Conservation (phyloP, 2,113 vertebrate genomes). For the Odontesthes bonariensis region DNA sequence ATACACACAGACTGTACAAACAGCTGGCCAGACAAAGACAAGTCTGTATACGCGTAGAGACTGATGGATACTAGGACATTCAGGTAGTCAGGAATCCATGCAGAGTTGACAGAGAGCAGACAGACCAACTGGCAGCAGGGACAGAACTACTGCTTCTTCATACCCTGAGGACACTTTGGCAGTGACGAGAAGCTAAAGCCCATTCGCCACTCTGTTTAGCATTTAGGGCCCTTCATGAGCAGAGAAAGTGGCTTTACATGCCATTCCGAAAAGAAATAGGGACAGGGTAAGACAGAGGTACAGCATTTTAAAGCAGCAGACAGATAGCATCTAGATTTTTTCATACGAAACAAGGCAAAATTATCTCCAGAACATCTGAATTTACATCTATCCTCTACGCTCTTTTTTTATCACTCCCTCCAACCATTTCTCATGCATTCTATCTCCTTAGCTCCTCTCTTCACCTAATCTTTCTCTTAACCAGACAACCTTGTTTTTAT, state of each 20-base stretch:
- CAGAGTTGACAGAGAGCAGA: constrained; percentile 28
- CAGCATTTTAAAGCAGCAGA: constrained; percentile 38
- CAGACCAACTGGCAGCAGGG: background rate
- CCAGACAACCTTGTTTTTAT: constrained; percentile 50
- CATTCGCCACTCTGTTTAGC: constrained; percentile 40
- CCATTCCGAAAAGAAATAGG: background rate
- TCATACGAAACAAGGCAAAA: constrained; percentile 58
- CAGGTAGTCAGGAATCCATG: background rate
- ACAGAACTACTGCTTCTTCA: constrained; percentile 37
- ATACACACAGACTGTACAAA: constrained; percentile 50
- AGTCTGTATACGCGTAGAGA: constrained; percentile 17
- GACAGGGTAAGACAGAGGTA: constrained; percentile 3
- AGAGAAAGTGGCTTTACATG: constrained; percentile 38
- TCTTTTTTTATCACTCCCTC: constrained; percentile 41
- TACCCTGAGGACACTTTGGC: constrained; percentile 52
- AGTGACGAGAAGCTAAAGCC: constrained; percentile 50
- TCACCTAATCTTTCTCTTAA: constrained; percentile 23
- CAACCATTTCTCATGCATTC: constrained; percentile 63
- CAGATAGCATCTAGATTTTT: constrained; percentile 61
- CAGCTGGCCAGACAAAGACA: constrained; percentile 36
- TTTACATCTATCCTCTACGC: constrained; percentile 39
- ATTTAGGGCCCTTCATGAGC: constrained; percentile 49
- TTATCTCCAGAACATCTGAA: constrained; percentile 73
- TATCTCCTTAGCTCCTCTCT: constrained; percentile 2
- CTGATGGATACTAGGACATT: constrained; percentile 25